These are phyloP conservation scores for Deroptyus accipitrinus DNA, from an alignment of 2,113 vertebrate genomes.

Conservation along the genomic window DNA sequence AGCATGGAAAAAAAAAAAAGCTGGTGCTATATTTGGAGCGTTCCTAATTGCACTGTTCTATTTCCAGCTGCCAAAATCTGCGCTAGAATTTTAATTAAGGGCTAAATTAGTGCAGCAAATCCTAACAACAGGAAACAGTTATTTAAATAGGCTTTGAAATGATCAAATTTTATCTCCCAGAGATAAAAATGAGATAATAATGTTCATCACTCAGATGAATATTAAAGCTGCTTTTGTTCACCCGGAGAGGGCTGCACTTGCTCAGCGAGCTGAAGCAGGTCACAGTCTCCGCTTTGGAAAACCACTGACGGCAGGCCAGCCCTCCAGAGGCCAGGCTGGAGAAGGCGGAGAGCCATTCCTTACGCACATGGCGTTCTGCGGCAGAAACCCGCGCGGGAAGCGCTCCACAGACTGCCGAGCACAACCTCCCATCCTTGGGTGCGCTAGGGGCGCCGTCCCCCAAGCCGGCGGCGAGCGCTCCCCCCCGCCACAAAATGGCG, in stretches of 20 bases:
- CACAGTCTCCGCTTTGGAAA: background rate
- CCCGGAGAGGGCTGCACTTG: background rate
- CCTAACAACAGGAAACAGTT: slow-evolving; percentile 38
- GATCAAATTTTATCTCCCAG: slow-evolving; percentile 12
- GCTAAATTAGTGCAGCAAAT: slow-evolving; percentile 37
- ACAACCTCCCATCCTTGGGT: background rate
- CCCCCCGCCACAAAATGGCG: background rate
- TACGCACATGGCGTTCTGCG: background rate
- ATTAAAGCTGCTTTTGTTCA: slow-evolving; percentile 31
- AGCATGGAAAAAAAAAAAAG: rapidly evolving
- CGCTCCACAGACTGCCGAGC: rapidly evolving
- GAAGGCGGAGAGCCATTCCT: background rate
- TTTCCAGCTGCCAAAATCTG: slow-evolving; percentile 56
- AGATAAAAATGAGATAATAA: background rate
- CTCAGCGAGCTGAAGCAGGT: background rate
- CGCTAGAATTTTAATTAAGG: slow-evolving; percentile 65
- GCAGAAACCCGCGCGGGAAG: background rate
- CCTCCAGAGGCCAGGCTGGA: too few relatives aligned
- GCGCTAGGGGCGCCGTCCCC: background rate
- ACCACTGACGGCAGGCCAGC: too few relatives aligned
- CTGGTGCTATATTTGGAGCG: slow-evolving; percentile 48
- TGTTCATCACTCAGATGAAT: background rate
- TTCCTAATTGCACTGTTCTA: slow-evolving; percentile 64
- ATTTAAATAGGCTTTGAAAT: slow-evolving; percentile 47
- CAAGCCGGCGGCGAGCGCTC: rapidly evolving